These are phyloP conservation scores for Aphaenogaster rudis DNA, from an alignment of 1,140 invertebrate genomes.

Conservation along the genomic window DNA sequence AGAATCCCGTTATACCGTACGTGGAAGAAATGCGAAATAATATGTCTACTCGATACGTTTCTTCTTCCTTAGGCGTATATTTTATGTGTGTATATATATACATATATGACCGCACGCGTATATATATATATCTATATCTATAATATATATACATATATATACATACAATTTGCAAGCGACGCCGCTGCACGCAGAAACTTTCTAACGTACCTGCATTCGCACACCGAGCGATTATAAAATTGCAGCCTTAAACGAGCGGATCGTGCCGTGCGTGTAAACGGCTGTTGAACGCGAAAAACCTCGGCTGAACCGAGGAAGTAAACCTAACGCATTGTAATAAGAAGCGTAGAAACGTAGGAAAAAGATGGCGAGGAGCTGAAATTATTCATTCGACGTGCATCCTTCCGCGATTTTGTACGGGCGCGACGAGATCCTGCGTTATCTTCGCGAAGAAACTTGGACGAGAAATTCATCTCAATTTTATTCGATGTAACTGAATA, in stretches of 20 bases:
- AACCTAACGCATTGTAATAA: background rate
- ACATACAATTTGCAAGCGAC: slow-evolving; percentile 31
- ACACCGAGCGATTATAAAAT: slow-evolving; percentile 27
- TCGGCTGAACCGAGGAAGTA: background rate
- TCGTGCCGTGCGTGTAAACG: slow-evolving; percentile 12
- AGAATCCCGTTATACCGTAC: slow-evolving; percentile 2
- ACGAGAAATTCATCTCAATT: background rate
- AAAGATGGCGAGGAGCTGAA: background rate
- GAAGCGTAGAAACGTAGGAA: background rate
- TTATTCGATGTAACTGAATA: background rate
- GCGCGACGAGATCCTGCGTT: background rate
- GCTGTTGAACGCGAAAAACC: background rate
- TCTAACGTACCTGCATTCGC: slow-evolving; percentile 43
- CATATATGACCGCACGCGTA: background rate
- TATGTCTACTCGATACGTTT: background rate
- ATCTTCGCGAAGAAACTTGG: background rate
- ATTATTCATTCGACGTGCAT: too few species aligned
- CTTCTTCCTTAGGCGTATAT: background rate
- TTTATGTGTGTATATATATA: background rate
- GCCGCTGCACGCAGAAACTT: slow-evolving; percentile 37
- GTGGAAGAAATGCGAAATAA: slow-evolving; percentile 28
- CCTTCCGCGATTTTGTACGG: too few species aligned
- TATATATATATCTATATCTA: background rate
- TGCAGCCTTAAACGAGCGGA: slow-evolving; percentile 31
- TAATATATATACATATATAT: background rate